These are phyloP conservation scores for Temnothorax longispinosus DNA, from an alignment of 1,140 invertebrate species.

Conservation along the genomic window DNA sequence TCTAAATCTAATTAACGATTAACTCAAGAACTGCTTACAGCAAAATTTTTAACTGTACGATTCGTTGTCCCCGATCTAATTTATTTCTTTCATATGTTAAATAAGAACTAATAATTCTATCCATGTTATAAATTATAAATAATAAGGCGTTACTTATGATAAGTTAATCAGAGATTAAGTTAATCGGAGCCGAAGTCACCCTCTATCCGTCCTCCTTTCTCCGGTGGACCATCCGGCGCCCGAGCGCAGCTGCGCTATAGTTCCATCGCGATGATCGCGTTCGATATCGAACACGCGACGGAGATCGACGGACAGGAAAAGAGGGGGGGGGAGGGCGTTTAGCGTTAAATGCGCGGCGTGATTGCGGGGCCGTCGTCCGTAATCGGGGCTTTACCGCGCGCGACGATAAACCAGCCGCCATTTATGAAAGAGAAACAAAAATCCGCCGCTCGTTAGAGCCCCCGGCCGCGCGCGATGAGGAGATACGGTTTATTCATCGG, in stretches of 20 bases:
- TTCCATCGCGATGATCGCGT: not conserved
- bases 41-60: not conserved
- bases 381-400: constrained; percentile 44
- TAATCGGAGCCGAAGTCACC: not conserved
- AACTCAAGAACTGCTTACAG: not conserved
- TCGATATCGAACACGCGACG: constrained; percentile 11
- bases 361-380: constrained; percentile 14
- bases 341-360: constrained; percentile 29
- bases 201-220: not conserved
- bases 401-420: constrained; percentile 41
- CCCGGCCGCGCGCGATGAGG: constrained; percentile 16
- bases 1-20: not conserved
- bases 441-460: constrained; percentile 44
- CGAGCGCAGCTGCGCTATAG: not conserved
- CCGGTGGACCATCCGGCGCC: not conserved
- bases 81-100: not conserved
- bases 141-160: not conserved
- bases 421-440: constrained; percentile 24
- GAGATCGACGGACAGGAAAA: not conserved
- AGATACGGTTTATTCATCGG: constrained; percentile 60
- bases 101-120: not conserved
- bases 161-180: not conserved
- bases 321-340: not conserved
- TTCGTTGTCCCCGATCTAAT: not conserved
- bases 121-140: not conserved